Evolutionary conservation across 2,797 vertebrate species (phyloP), one percentile per base, ranked within the genome.

Genomic region (Mallotus villosus): DNA sequence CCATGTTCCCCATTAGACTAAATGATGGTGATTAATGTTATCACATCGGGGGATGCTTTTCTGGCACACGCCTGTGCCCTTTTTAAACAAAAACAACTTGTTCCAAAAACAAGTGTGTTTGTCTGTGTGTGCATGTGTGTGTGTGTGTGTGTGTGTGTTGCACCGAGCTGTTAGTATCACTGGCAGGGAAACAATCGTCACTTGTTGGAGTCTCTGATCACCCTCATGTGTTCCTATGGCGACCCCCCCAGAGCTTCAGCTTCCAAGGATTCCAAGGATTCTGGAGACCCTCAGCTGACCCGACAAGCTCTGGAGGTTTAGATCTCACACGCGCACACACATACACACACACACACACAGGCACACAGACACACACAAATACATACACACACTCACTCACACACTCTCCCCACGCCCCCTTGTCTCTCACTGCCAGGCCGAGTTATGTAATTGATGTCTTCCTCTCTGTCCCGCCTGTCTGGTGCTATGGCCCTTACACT

Each of bases 211-310:
- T 71, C 78, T 80, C 24, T 77, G 71, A 82, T 67, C 49, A 66
- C 85, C 68, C 67, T 82, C 78, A 19, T 77, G 75, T 74, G 78
- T 85, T 89, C 62, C 78, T 82, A 12, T 81, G 75, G 81, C 79
- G 81, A 81, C 85, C 87, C 82, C 14, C 77, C 75, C 73, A 79
- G 74, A 83, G 77, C 75, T 78, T 67, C 71, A 77, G 82, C 80
- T 81, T 74, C 64, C 60, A 72, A 77, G 77, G 87, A 90, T 93
- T 91, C 89, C 87, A 77, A 72, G 70, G 81, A 89, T 90, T 76
- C 86, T 90, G 80, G 65, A 67, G 19, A 73, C 72, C 74, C 72
- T 11, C 60, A 67, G 27, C 14, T 67, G 65, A 74, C 71, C n/a
- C 68, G 71, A 64, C 72, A 73, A 37, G 71, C 58, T 25, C 24